phyloP scores from a whole-genome alignment of 2,888 invertebrate genomes.

The Margaritifera margaritifera region DNA sequence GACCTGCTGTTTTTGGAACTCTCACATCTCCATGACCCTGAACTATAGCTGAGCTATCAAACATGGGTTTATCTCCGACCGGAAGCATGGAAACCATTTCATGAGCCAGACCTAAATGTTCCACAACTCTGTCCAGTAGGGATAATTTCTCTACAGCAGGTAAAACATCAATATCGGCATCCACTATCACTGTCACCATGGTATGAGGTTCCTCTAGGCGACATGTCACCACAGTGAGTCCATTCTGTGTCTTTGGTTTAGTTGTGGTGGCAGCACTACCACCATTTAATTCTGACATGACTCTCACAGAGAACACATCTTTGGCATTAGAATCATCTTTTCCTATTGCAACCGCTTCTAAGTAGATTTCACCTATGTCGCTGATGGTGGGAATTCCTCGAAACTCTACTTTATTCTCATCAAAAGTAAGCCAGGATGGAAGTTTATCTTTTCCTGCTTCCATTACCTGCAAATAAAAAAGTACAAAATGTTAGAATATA shows the following conservation, averaged over 20 bases:
- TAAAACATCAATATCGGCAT: conserved; percentile 80
- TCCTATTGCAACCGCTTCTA: conserved; percentile 69
- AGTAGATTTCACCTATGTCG: conserved; percentile 80
- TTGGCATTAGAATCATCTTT: conserved; percentile 73
- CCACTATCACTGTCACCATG: conserved; percentile 81
- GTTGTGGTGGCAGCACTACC: conserved; percentile 34
- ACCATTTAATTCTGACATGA: conserved; percentile 69
- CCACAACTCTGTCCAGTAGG: conserved; percentile 58
- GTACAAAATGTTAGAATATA: conserved; percentile 5
- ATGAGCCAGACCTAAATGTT: conserved; percentile 60
- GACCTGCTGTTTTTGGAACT: conserved; percentile 50
- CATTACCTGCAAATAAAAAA: conserved; percentile 50
- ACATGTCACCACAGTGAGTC: conserved; percentile 61
- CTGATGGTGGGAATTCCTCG: conserved; percentile 80
- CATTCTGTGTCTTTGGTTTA: conserved; percentile 37
- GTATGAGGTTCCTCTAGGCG: conserved; percentile 76
- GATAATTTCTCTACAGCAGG: conserved; percentile 79
- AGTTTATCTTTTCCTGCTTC: conserved; percentile 55
- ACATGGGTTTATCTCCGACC: conserved; percentile 57
- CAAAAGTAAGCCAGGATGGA: conserved; percentile 77
- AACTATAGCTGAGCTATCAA: conserved; percentile 67
- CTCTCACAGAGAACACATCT: conserved; percentile 82
- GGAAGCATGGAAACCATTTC: conserved; percentile 63
- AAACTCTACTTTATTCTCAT: conserved; percentile 81
- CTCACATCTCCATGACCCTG: conserved; percentile 66